Conservation (phyloP, 2,113 vertebrate genomes). For the Struthidea cinerea region DNA sequence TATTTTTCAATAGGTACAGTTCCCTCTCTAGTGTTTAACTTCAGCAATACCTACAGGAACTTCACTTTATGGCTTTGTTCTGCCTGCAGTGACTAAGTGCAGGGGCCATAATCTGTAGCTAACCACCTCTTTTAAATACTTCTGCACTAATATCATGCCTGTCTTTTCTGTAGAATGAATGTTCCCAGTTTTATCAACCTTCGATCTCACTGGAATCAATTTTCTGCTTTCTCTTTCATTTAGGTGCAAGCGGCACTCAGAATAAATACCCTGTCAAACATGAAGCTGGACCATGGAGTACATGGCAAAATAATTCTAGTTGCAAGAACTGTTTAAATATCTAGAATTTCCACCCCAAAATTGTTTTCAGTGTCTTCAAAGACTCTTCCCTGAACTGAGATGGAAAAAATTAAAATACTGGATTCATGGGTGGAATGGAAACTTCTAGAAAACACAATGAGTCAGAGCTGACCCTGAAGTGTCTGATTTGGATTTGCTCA, state of each 20-base stretch:
- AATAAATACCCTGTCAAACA: not conserved
- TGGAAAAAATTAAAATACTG: not conserved
- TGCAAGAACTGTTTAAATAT: not conserved
- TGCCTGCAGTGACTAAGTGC: not conserved
- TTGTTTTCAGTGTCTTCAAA: not conserved
- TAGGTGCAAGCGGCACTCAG: not conserved
- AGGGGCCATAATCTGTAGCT: not conserved
- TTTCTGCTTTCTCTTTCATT: not conserved
- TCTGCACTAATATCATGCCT: not conserved
- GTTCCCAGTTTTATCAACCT: not conserved
- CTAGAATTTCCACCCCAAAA: not conserved
- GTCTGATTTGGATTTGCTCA: not conserved
- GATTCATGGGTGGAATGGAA: not conserved
- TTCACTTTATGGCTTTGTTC: not conserved
- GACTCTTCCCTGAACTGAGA: not conserved
- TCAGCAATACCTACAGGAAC: not conserved
- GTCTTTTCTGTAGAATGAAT: not conserved
- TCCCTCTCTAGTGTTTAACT: not conserved
- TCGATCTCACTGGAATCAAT: not conserved
- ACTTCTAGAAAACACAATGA: not conserved
- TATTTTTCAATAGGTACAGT: not conserved
- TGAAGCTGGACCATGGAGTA: not conserved
- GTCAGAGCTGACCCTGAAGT: not conserved
- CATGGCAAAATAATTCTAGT: not conserved
- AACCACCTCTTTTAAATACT: not conserved